Evolutionary conservation across 1,140 invertebrate species (phyloP).

Genomic region (Mesaphorura yosii): DNA sequence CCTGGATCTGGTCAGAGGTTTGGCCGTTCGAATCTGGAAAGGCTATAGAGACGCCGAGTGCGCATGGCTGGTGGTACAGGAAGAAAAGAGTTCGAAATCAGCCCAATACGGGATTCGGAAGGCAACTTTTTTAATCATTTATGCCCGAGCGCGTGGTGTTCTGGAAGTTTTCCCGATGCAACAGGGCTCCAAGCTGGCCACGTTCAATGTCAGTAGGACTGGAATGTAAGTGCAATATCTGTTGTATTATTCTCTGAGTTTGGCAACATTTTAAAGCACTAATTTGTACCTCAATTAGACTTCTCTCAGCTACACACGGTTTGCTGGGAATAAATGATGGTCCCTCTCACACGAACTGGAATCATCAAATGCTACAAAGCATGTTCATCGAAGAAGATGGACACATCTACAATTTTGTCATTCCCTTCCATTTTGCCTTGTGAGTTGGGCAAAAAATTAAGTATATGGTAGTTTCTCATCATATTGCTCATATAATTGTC

Average conservation of each 20-base stretch:
- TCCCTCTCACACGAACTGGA: constrained; percentile 34
- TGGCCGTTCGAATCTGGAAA: constrained; percentile 78
- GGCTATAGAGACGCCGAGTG: constrained; percentile 86
- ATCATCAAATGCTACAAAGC: constrained; percentile 53
- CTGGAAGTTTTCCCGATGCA: constrained; percentile 78
- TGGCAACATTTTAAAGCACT: neutral
- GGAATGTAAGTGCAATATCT: constrained; percentile 42
- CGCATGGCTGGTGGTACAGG: constrained; percentile 69
- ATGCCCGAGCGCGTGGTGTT: constrained; percentile 67
- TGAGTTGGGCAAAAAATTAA: too few relatives aligned
- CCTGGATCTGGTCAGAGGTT: constrained; percentile 64
- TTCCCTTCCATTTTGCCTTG: constrained; percentile 82
- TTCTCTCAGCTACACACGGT: constrained; percentile 65
- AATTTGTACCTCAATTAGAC: constrained; percentile 35
- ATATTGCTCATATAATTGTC: constrained; percentile 4
- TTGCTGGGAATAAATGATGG: constrained; percentile 54
- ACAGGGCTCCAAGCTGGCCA: constrained; percentile 73
- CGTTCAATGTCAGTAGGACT: constrained; percentile 75
- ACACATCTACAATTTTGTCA: constrained; percentile 60
- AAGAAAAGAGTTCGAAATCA: constrained; percentile 42
- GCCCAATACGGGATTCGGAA: constrained; percentile 39
- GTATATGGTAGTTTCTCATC: neutral
- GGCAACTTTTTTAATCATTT: constrained; percentile 70
- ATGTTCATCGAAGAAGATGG: constrained; percentile 72
- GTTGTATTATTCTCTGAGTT: neutral